phyloP scores from a whole-genome alignment of 2,113 vertebrate genomes.

The Proteles cristata region DNA sequence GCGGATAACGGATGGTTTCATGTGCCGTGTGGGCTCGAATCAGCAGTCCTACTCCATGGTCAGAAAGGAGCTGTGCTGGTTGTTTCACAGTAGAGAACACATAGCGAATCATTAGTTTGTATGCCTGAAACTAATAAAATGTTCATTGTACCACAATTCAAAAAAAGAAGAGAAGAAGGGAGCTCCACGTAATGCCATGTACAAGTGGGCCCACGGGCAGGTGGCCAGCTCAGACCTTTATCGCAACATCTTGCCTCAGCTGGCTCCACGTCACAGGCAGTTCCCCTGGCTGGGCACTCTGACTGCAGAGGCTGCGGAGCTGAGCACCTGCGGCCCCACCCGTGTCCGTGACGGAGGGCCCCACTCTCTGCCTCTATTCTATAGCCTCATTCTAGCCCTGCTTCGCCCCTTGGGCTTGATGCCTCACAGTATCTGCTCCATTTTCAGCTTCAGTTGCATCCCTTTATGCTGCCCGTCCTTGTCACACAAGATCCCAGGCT shows the following conservation, averaged over 20 bases:
- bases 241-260: not conserved
- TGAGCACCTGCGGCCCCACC: not conserved
- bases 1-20: not conserved
- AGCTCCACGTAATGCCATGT: not conserved
- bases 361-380: not conserved
- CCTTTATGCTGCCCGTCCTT: not conserved
- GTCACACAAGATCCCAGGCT: not conserved
- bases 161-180: not conserved
- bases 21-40: not conserved
- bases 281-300: not conserved
- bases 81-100: not conserved
- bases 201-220: not conserved
- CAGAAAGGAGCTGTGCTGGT: not conserved
- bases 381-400: not conserved
- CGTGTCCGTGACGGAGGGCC: not conserved
- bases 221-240: not conserved
- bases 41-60: not conserved
- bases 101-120: not conserved
- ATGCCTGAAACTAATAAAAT: conserved; percentile 20
- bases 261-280: not conserved
- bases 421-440: not conserved
- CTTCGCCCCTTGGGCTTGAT: not conserved
- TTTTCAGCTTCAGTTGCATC: not conserved
- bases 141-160: not conserved
- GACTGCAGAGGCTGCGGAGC: not conserved